Evolutionary conservation across 2,797 vertebrate genomes (phyloP).

Genomic region (Halcyon chelicuti): DNA sequence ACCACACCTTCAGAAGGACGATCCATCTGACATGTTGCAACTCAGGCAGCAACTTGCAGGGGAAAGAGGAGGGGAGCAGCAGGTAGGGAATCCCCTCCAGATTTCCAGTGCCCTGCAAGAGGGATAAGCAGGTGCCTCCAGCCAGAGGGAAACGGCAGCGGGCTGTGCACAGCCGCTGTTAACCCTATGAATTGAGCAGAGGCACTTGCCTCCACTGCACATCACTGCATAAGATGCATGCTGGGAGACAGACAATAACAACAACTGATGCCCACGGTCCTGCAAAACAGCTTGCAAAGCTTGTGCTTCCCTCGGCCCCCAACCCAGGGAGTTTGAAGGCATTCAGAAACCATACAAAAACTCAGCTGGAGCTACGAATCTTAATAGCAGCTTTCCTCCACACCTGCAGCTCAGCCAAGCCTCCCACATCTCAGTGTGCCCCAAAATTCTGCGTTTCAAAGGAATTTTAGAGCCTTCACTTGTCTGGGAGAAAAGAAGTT

Average conservation of each 20-base stretch:
- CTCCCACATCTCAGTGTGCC: neutral
- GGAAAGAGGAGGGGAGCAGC: neutral
- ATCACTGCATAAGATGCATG: rapidly evolving
- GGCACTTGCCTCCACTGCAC: neutral
- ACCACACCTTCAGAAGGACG: neutral
- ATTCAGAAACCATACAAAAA: constrained; percentile 5
- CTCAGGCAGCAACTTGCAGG: neutral
- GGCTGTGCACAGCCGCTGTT: neutral
- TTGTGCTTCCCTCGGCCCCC: neutral
- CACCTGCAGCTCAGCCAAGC: neutral
- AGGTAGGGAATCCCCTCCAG: neutral
- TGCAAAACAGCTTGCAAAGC: neutral
- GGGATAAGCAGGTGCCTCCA: neutral
- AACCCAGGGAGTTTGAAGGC: neutral
- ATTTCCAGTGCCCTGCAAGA: neutral
- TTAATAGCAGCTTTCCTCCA: constrained; percentile 4
- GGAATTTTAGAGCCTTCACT: neutral
- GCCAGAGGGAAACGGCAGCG: neutral
- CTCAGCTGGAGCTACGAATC: neutral
- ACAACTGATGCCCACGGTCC: neutral
- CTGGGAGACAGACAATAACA: neutral
- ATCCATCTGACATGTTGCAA: neutral
- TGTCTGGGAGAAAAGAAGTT: neutral
- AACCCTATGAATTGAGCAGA: neutral
- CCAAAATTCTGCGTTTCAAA: constrained; percentile 17